These are phyloP conservation scores for Zosterops japonicus DNA, from an alignment of 2,113 vertebrate species.

Conservation along the genomic window DNA sequence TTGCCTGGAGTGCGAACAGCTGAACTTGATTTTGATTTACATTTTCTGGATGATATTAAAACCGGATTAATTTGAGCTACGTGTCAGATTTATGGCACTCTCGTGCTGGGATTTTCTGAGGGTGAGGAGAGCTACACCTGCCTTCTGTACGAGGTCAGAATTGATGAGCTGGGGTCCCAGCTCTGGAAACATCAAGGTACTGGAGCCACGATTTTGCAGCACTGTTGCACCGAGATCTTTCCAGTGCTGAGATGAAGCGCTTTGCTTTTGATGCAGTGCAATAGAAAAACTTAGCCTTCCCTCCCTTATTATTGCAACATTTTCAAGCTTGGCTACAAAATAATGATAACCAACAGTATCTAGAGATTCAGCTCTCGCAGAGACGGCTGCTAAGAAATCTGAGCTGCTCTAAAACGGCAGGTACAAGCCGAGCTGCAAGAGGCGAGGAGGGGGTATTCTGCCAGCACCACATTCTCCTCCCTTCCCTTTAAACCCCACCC, in stretches of 20 bases:
- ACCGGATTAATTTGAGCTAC: not conserved
- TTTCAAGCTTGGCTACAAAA: not conserved
- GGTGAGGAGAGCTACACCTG: not conserved
- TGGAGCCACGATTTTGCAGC: not conserved
- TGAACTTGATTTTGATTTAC: not conserved
- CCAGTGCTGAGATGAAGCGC: not conserved
- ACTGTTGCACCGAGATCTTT: not conserved
- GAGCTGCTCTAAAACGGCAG: not conserved
- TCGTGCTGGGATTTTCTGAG: not conserved
- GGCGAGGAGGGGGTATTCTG: not conserved
- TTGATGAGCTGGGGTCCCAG: not conserved
- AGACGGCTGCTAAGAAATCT: not conserved
- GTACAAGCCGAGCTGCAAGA: not conserved
- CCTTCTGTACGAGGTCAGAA: not conserved
- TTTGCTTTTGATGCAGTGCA: not conserved
- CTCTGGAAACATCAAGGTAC: not conserved
- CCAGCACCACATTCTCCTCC: conserved; percentile 43
- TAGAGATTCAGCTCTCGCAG: not conserved
- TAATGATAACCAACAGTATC: not conserved
- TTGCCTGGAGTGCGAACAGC: not conserved
- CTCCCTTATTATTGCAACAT: not conserved
- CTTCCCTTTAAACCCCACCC: conserved; percentile 50
- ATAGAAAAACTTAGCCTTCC: not conserved
- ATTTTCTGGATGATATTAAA: not conserved
- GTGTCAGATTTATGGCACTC: not conserved